phyloP scores from a whole-genome alignment of 2,113 vertebrate genomes.

The Phyllostomus discolor region DNA sequence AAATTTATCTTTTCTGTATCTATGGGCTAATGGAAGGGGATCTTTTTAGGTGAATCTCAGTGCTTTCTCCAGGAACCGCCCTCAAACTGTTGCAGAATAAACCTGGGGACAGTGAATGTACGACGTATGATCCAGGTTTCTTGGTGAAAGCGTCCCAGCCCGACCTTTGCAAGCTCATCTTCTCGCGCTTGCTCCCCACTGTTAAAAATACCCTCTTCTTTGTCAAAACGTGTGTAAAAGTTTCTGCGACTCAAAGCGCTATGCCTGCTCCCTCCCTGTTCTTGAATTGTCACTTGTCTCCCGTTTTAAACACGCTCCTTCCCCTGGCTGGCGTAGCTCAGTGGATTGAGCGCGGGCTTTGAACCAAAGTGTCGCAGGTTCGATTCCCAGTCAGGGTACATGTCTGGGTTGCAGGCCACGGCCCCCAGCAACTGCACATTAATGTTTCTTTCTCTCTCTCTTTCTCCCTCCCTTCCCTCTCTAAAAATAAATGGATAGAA shows the following conservation, averaged over 20 bases:
- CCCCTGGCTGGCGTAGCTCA: too few relatives aligned
- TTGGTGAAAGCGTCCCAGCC: background rate
- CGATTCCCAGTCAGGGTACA: too few relatives aligned
- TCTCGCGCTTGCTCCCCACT: background rate
- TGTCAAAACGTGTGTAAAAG: background rate
- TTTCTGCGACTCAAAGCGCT: background rate
- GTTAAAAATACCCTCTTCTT: background rate
- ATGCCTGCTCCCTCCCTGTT: background rate
- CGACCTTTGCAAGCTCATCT: background rate
- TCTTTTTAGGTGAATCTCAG: background rate
- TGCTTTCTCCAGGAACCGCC: background rate
- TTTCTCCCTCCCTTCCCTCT: too few relatives aligned
- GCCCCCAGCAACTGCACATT: too few relatives aligned
- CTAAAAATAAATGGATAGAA: too few relatives aligned
- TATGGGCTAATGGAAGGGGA: background rate
- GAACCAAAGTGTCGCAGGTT: too few relatives aligned
- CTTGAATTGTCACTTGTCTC: background rate
- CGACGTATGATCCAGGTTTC: background rate
- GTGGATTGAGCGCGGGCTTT: too few relatives aligned
- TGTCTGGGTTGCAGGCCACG: too few relatives aligned
- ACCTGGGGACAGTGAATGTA: background rate
- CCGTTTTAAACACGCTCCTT: background rate
- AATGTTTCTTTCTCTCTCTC: too few relatives aligned
- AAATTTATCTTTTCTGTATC: background rate
- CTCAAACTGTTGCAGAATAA: conserved; percentile 13